Base-by-base conservation (phyloP, 1,140 invertebrate species). In the Campoletis sonorensis region DNA sequence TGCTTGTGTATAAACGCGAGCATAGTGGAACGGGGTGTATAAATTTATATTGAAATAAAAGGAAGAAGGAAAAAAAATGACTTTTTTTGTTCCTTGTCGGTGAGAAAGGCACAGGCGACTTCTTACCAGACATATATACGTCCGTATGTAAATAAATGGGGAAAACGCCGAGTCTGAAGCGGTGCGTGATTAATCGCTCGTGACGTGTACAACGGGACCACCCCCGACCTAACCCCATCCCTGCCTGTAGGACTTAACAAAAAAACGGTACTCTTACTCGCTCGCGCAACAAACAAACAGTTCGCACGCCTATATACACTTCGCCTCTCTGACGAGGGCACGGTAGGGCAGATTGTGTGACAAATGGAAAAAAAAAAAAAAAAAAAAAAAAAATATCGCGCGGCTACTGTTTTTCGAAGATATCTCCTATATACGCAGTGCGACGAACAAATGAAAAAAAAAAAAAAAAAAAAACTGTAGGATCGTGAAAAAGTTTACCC, bases 101-200 rank as follows among this genome's bases (percentile, higher is more conserved):
- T 8, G 37, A 18, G 10, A 13, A 18, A 18, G 11, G 71, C 40
- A 49, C 71, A 15, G 40, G 3, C 72, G 26, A 75, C 72, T 75
- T 75, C 72, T 23, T 75, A 75, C 27, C 49, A 30, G 72, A 54
- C 72, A 27, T 23, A 58, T 23, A 23, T 64, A 27, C 21, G 21
- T 64, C 61, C 61, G 72, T 75, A 75, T 54, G 72, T 49, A 75
- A 75, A 75, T 75, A 75, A 75, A 75, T 18, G 72, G 72, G 71
- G 21, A 64, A 51, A 49, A 75, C 40, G 37, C 23, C 72, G 45
- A 15, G 72, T 26, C 72, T 45, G 72, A 75, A 75, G 72, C 72
- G 45, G n/a, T 54, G 40, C 49, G 72, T 75, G 72, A 75, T 75
- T 75, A 75, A 75, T 75, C 72, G 72, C 23, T 75, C 72, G 11